Conservation (phyloP, 37 sponge, comb jelly and placozoan genomes). For the Chondrosia reniformis region DNA sequence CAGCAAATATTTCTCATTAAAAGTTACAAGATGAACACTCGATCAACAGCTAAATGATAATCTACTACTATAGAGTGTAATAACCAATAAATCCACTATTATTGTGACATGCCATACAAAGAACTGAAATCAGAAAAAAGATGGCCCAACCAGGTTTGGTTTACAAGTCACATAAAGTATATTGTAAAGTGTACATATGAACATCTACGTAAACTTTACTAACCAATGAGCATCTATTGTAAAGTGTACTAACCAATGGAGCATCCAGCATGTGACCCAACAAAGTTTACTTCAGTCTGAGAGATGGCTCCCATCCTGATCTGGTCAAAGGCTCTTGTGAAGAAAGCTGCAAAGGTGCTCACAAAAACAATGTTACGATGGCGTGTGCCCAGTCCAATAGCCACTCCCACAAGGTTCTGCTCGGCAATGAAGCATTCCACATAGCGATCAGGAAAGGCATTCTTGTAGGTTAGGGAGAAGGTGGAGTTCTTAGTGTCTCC, state of each 20-base stretch:
- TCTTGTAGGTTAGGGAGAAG: conserved; percentile 95
- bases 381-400: conserved; percentile 85
- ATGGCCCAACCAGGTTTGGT: too few relatives aligned
- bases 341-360: conserved; percentile 95
- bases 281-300: conserved; percentile 91
- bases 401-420: conserved; percentile 96
- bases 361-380: conserved; percentile 86
- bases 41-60: too few relatives aligned
- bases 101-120: too few relatives aligned
- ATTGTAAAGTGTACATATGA: too few relatives aligned
- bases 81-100: too few relatives aligned
- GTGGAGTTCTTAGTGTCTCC: conserved; percentile 99
- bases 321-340: conserved; percentile 97
- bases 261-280: conserved; percentile 91
- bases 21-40: too few relatives aligned
- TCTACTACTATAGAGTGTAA: too few relatives aligned
- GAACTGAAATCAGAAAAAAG: too few relatives aligned
- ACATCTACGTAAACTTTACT: too few relatives aligned
- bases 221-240: conserved; percentile 71
- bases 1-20: too few relatives aligned
- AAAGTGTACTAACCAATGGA: conserved; percentile 64
- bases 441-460: conserved; percentile 83
- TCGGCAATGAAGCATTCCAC: conserved; percentile 99
- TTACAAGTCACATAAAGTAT: too few relatives aligned
- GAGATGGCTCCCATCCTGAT: conserved; percentile 99